Evolutionary conservation across 2,888 invertebrate genomes (phyloP).

Genomic region (Parapristionchus giblindavisi): DNA sequence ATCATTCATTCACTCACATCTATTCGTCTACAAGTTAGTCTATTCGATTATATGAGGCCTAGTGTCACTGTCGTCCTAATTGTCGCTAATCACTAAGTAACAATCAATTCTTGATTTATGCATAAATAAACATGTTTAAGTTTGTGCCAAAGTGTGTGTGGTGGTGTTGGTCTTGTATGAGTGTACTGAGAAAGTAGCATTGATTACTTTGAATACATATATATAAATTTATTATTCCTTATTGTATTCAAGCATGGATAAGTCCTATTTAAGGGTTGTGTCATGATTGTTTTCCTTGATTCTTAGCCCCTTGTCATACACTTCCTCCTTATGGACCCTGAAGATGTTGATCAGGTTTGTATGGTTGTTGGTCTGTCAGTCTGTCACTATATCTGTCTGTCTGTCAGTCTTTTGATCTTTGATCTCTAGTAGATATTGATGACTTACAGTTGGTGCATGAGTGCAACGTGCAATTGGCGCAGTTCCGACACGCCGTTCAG

Average conservation of each 20-base stretch:
- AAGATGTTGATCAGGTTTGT: background rate
- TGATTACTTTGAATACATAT: background rate
- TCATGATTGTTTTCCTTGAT: background rate
- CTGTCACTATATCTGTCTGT: background rate
- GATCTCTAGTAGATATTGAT: background rate
- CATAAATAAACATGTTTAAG: too few species aligned
- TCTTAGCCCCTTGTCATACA: background rate
- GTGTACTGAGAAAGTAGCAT: background rate
- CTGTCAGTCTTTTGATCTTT: conserved; percentile 17
- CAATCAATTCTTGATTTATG: too few species aligned
- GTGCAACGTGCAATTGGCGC: conserved; percentile 68
- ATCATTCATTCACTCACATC: too few species aligned
- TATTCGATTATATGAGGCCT: too few species aligned
- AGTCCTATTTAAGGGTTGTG: background rate
- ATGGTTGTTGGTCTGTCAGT: background rate
- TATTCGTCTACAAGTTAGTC: too few species aligned
- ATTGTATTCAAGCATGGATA: background rate
- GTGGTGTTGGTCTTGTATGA: background rate
- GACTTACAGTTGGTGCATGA: conserved; percentile 63
- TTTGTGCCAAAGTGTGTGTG: too few species aligned
- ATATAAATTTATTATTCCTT: too few species aligned
- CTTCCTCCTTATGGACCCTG: too few species aligned
- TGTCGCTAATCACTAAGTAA: too few species aligned
- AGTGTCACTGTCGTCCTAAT: too few species aligned
- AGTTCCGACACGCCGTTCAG: conserved; percentile 66